phyloP scores from a whole-genome alignment of 1,140 invertebrate species.

The Theocolax elegans region DNA sequence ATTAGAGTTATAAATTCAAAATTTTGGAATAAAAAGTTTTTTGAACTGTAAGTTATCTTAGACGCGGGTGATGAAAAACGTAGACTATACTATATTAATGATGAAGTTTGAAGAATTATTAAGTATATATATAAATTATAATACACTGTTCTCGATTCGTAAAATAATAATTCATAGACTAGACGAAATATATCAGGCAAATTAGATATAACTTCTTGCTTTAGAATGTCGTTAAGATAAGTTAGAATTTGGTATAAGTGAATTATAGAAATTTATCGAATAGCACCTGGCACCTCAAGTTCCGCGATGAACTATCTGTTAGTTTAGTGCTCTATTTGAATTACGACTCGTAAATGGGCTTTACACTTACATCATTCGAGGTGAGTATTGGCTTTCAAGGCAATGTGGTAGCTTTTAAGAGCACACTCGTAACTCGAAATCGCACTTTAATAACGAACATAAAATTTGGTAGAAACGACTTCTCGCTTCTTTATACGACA shows the following conservation, averaged over 20 bases:
- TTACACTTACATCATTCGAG: neutral
- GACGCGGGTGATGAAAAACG: too few species aligned
- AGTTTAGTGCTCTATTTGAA: constrained; percentile 45
- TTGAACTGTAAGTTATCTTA: too few species aligned
- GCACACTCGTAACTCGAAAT: constrained; percentile 6
- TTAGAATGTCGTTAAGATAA: constrained; percentile 10
- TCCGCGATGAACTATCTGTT: constrained; percentile 42
- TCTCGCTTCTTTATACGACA: neutral
- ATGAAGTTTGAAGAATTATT: too few species aligned
- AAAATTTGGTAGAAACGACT: constrained; percentile 5
- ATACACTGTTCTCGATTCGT: too few species aligned
- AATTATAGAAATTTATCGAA: constrained; percentile 51
- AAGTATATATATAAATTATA: too few species aligned
- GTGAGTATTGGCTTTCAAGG: constrained; percentile 10
- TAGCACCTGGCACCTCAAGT: constrained; percentile 6
- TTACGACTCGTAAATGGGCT: constrained; percentile 40
- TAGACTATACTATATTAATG: too few species aligned
- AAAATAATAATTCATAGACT: too few species aligned
- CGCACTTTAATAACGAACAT: neutral
- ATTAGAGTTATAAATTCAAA: too few species aligned
- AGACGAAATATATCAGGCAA: too few species aligned
- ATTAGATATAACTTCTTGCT: neutral
- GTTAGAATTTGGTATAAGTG: constrained; percentile 39
- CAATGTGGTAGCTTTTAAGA: constrained; percentile 16
- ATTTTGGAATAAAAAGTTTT: too few species aligned